Evolutionary conservation across 2,113 vertebrate genomes (phyloP).

Genomic region (Coptodon rendalli): DNA sequence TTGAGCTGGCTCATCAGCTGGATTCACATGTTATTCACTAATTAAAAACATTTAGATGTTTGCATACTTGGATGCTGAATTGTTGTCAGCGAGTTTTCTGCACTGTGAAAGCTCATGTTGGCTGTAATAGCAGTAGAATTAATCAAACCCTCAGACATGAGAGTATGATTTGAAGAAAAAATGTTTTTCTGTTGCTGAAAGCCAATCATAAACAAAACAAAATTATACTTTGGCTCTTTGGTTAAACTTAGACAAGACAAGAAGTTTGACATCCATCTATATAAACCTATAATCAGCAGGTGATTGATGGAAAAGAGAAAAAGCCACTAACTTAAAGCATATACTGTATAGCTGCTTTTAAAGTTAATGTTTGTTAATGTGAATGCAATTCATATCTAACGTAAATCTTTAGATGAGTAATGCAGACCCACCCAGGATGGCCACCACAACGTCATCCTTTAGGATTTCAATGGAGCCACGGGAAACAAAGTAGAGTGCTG

Average conservation of each 20-base stretch:
- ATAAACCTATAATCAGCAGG: neutral
- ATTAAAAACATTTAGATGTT: neutral
- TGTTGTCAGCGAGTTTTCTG: neutral
- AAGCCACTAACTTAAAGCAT: neutral
- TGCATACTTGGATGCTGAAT: neutral
- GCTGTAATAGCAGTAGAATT: neutral
- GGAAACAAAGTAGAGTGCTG: conserved; percentile 92
- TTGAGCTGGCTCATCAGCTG: neutral
- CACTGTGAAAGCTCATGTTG: neutral
- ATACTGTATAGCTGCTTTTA: neutral
- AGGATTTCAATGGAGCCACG: conserved; percentile 98
- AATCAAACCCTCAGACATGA: neutral
- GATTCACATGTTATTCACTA: neutral
- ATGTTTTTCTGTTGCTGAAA: neutral
- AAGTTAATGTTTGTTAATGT: neutral
- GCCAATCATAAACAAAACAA: neutral
- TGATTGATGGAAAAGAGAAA: neutral
- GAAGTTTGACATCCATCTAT: neutral
- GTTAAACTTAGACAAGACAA: neutral
- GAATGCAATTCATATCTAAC: neutral
- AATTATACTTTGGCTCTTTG: neutral
- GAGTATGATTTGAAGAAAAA: neutral
- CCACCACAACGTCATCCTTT: conserved; percentile 94
- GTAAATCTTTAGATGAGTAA: neutral
- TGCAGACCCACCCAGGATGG: conserved; percentile 86